Evolutionary conservation across 2,113 vertebrate species (phyloP).

Genomic region (Cyphomyrus discorhynchus): DNA sequence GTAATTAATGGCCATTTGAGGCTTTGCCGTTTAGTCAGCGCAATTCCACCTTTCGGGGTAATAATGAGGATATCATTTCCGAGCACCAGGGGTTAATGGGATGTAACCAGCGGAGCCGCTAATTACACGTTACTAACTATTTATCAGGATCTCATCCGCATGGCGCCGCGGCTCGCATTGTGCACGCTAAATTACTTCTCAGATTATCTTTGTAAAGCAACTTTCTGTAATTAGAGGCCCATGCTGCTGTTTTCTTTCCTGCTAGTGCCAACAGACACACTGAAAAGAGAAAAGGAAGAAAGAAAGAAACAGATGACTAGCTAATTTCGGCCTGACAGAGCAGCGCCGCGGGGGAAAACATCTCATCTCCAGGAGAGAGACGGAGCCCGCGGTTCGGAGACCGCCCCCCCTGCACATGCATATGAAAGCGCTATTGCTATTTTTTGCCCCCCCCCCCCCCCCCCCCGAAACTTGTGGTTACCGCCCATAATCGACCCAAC

Average conservation of each 20-base stretch:
- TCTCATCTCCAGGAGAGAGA: conserved; percentile 4
- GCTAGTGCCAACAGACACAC: conserved; percentile 50
- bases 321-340: conserved; percentile 51
- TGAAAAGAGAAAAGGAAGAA: conserved; percentile 37
- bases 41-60: conserved; percentile 95
- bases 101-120: conserved; percentile 95
- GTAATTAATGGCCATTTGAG: conserved; percentile 89
- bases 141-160: conserved; percentile 98
- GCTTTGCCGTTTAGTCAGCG: conserved; percentile 97
- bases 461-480: too few species aligned
- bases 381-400: not conserved
- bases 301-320: conserved; percentile 49
- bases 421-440: not conserved
- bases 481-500: too few species aligned
- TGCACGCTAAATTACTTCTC: conserved; percentile 99
- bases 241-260: conserved; percentile 80
- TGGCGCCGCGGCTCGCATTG: conserved; percentile 78
- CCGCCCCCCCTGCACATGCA: too few species aligned
- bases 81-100: conserved; percentile 98
- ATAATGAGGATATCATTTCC: conserved; percentile 99
- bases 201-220: conserved; percentile 99
- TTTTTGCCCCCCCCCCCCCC: not conserved
- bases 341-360: conserved; percentile 19
- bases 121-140: conserved; percentile 99
- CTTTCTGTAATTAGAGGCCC: conserved; percentile 93